Evolutionary conservation across 2,113 vertebrate genomes (phyloP), one percentile per base, ranked within the genome.

Genomic region (Paratilapia polleni): DNA sequence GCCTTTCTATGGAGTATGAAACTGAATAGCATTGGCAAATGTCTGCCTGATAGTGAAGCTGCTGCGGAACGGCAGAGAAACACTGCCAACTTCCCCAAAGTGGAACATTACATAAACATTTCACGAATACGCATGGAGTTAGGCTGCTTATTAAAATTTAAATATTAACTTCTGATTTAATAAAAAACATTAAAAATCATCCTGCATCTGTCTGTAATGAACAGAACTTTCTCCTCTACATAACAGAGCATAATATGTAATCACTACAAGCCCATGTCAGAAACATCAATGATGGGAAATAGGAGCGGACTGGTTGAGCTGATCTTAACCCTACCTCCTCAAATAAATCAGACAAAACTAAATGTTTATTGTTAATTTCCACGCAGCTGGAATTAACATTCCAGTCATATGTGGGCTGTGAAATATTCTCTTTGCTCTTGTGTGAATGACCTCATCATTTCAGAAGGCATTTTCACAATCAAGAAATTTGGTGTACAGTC

Each of bases 21-120:
- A 76, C 66, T 74, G 64, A 91, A 80, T 26, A 58, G 34, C 60
- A 56, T 59, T 77, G 81, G 77, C 64, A 89, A 85, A 90, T 81
- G 62, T 85, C 82, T 78, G 68, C 61, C 43, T 38, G 24, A 78
- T 70, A 62, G 28, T 5, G 1, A 83, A 63, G 87, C 84, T 19
- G 62, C 80, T 4, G 68, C 47, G 60, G 54, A 86, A 54, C 36
- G 49, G 68, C 22, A 82, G 57, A 78, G n/a, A 54, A 63, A 15
- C 74, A 43, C 10, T 11, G 19, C 57, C 22, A 38, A 31, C 17
- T 24, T 49, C 19, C 31, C 43, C 54, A 56, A 28, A 74, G 61
- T 28, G 1, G 12, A 54, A 8, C 14, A 22, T 79, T 26, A 49
- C 47, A 43, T 17, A 38, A 52, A 49, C 31, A 31, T 49, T 60